Base-by-base conservation (phyloP, 2,888 invertebrate genomes). In the Hyposoter dolosus region DNA sequence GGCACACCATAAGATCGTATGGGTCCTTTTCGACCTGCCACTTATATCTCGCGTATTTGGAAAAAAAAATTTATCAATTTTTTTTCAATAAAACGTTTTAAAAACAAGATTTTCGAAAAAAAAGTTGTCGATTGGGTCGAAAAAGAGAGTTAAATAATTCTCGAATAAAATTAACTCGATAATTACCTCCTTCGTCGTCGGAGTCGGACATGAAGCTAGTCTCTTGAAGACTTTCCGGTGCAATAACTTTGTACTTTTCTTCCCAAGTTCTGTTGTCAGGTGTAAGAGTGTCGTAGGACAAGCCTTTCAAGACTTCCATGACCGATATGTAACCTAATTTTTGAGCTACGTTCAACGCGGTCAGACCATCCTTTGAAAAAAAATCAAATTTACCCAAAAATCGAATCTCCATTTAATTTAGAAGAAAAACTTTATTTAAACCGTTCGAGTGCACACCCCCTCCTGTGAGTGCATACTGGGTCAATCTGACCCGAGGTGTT, bases 221-320 rank as follows among this genome's bases (percentile, higher is more conserved):
- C 94, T 99, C 99, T 94, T 99, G 99, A 98, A 99, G 99, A 89
- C 98, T 97, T 95, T 99, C 99, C 0, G 99, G 99, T 77, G 99
- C 98, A 88, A 99, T 97, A 75, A 99, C 99, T 94, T 98, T 97
- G 95, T 99, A 99, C 95, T 99, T 98, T 93, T 99, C 99, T 93
- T 99, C 99, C 90, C 96, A 94, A 94, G 96, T 95, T 94, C 77
- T 94, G 80, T 93, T 94, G 82, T 94, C 93, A 92, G 96, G 94
- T 93, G 95, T 92, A 10, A 95, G 88, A n/a, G 91, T 93, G 47
- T 94, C 94, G 68, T 94, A 93, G 17, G 92, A 89, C 23, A 94
- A 87, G n/a, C 94, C 98, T 91, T 99, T 98, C 77, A 99, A 95
- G 5, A 99, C 98, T 94, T 99, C 99, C 85, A 99, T 99, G 0